These are phyloP conservation scores for Rhamnusium bicolor DNA, from an alignment of 2,888 invertebrate genomes.

Conservation along the genomic window DNA sequence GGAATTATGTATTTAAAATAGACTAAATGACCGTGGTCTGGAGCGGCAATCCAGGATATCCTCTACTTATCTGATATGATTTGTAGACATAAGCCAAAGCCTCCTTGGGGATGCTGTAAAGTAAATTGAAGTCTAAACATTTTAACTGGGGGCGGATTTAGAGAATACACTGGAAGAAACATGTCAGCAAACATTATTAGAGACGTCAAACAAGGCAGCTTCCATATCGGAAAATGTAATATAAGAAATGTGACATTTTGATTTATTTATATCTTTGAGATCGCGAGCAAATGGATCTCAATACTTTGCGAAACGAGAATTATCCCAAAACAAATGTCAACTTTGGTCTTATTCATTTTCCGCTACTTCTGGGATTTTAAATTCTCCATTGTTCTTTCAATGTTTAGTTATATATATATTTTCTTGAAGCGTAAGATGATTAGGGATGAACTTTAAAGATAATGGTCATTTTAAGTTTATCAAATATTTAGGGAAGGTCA, in stretches of 20 bases:
- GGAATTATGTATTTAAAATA: conserved; percentile 20
- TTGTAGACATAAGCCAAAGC: conserved; percentile 65
- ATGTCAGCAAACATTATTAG: conserved; percentile 68
- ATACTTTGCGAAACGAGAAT: conserved; percentile 50
- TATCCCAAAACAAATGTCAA: conserved; percentile 56
- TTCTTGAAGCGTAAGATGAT: conserved; percentile 13
- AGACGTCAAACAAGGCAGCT: conserved; percentile 65
- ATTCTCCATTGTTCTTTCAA: conserved; percentile 33
- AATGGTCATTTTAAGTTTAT: conserved; percentile 4
- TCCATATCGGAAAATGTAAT: conserved; percentile 64
- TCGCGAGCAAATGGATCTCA: conserved; percentile 59
- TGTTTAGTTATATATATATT: conserved; percentile 16
- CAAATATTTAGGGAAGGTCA: neutral
- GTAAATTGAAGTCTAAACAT: conserved; percentile 69
- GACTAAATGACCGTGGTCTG: conserved; percentile 18
- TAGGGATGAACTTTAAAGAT: conserved; percentile 11
- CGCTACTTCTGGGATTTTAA: conserved; percentile 35
- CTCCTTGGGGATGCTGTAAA: conserved; percentile 61
- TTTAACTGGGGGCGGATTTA: conserved; percentile 66
- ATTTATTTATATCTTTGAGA: conserved; percentile 64
- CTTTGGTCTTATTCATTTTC: conserved; percentile 52
- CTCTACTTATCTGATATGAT: conserved; percentile 58
- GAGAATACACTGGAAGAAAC: conserved; percentile 60
- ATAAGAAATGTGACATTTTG: conserved; percentile 67
- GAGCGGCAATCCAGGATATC: conserved; percentile 23